Evolutionary conservation across 2,797 vertebrate species (phyloP).

Genomic region (Pseudomugil gertrudae): DNA sequence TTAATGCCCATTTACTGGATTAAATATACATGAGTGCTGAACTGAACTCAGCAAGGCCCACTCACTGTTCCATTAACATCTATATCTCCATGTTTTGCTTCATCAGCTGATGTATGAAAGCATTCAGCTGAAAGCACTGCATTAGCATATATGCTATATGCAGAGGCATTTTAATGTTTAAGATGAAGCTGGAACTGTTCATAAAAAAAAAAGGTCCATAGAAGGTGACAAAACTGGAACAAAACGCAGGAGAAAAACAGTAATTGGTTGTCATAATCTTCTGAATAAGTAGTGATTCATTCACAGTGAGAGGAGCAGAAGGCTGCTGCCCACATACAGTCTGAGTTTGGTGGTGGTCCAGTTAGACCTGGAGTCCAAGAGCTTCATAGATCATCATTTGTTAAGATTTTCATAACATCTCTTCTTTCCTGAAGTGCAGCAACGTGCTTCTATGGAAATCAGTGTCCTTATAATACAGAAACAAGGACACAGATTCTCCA

Average conservation of each 20-base stretch:
- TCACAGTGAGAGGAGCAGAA: conserved; percentile 52
- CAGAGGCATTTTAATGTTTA: conserved; percentile 4
- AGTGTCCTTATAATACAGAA: not conserved
- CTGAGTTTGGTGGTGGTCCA: conserved; percentile 16
- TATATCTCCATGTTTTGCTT: conserved; percentile 21
- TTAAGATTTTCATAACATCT: not conserved
- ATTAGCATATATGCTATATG: conserved; percentile 36
- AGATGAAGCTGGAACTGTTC: not conserved
- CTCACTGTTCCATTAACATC: conserved; percentile 59
- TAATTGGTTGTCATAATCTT: conserved; percentile 26
- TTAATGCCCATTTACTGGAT: conserved; percentile 66
- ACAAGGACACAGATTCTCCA: not conserved
- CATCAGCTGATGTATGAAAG: conserved; percentile 30
- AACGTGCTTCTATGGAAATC: not conserved
- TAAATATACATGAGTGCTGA: conserved; percentile 70
- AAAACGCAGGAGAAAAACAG: conserved; percentile 29
- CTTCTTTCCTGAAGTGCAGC: not conserved
- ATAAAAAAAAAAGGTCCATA: not conserved
- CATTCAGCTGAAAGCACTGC: conserved; percentile 6
- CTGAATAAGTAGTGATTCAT: conserved; percentile 63
- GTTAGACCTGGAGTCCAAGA: too few relatives aligned
- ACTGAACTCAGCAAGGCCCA: conserved; percentile 14
- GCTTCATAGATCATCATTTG: too few relatives aligned
- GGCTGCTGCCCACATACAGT: conserved; percentile 49
- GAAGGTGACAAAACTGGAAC: not conserved